Evolutionary conservation across 2,888 invertebrate genomes (phyloP), one percentile per base, ranked within the genome.

Genomic region (Tipula unca): DNA sequence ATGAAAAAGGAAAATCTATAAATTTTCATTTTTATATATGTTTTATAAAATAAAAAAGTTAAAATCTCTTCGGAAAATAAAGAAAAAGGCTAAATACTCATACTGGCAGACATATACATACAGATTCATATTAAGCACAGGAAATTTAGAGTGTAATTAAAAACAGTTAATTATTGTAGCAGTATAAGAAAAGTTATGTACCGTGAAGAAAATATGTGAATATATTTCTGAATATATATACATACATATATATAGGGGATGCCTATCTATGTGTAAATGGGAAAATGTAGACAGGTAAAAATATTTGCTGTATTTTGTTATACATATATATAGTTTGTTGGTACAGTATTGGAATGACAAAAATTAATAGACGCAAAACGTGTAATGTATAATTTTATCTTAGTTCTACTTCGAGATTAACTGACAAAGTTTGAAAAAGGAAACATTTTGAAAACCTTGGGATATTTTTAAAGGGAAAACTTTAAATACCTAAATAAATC

Each of bases 101-200:
- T 69, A 69, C 69, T 69, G 69, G 69, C 69, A 69, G 69, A 25
- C 25, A 69, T 13, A 25, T 4, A 69, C 25, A 48, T 48, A 69
- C 10, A 69, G 69, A 69, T 69, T 69, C 69, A 69, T 69, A 69
- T 25, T 69, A 69, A 25, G 69, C 69, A 69, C 25, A 69, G 69
- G 25, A 69, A 69, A 69, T 69, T 69, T 69, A 69, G 35, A 83
- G 35, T 83, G n/a, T 83, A 83, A 83, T 83, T 83, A 83, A 83
- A 83, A 35, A 35, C 29, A 83, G 83, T 83, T 83, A 32, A 83
- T 83, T 83, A 83, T 83, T 69, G 25, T 20, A 69, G 3, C 25
- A 69, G 10, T 25, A 17, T 54, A 69, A 20, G 48, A 69, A 69
- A 69, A 69, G 10, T 69, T 69, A 69, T 69, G 69, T 69, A 69